Percentiles rank a stretch among this genome's conserved stretches.
Evolutionary conservation across 2,113 vertebrate species (phyloP).

Genomic region (Nematolebias whitei): DNA sequence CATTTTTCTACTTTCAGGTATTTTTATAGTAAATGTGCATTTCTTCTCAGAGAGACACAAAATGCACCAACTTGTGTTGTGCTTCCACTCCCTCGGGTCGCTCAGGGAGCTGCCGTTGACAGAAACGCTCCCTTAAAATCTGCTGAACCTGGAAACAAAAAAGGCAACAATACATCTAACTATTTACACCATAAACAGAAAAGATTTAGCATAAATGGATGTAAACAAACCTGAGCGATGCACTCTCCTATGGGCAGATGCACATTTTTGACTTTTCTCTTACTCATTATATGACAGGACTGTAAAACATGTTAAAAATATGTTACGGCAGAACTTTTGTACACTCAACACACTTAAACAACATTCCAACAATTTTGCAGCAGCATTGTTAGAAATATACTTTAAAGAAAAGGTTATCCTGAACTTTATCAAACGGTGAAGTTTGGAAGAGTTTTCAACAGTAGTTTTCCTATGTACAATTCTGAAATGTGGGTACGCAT

Average conservation of each 20-base stretch:
- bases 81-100: constrained; percentile 82
- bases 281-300: constrained; percentile 57
- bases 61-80: constrained; percentile 86
- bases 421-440: no score
- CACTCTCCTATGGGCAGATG: constrained; percentile 74
- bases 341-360: not conserved
- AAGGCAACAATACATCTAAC: not conserved
- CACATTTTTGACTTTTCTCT: constrained; percentile 80
- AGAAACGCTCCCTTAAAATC: constrained; percentile 87
- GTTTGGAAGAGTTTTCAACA: no score
- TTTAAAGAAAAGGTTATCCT: no score
- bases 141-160: constrained; percentile 81
- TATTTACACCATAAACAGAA: not conserved
- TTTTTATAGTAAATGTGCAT: no score
- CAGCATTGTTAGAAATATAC: no score
- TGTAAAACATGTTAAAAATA: constrained; percentile 9
- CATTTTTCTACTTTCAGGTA: no score
- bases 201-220: not conserved
- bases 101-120: constrained; percentile 72
- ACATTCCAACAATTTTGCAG: not conserved
- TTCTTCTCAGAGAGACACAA: not conserved
- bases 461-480: no score
- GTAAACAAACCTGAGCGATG: constrained; percentile 84
- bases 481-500: no score
- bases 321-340: not conserved